Percentiles rank a stretch among this genome's conserved stretches.
phyloP scores from a whole-genome alignment of 1,140 invertebrate species.

The Drosophila triauraria region DNA sequence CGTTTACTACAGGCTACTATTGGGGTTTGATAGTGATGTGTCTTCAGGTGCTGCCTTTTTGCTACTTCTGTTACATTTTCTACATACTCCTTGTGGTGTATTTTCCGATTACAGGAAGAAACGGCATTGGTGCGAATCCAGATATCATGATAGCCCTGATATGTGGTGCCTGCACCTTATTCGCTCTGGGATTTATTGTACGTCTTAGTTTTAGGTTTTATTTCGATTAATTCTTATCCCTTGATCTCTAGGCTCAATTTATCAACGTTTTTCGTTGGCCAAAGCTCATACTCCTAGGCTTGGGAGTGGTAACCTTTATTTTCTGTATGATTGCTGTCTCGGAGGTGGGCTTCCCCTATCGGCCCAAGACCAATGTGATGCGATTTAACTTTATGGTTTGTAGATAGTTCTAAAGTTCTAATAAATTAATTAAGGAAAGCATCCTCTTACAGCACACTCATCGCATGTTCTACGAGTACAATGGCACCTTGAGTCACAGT shows the following conservation, averaged over 20 bases:
- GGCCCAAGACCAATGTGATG: conserved; percentile 88
- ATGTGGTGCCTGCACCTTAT: conserved; percentile 84
- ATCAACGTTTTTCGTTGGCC: conserved; percentile 74
- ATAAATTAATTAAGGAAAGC: neutral
- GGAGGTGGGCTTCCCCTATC: conserved; percentile 91
- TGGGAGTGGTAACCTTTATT: conserved; percentile 82
- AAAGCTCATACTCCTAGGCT: conserved; percentile 44
- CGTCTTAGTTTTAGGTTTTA: neutral
- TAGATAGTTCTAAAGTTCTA: neutral
- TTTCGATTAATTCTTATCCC: neutral
- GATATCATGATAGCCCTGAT: conserved; percentile 86
- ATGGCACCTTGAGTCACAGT: conserved; percentile 86
- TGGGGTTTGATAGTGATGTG: conserved; percentile 87
- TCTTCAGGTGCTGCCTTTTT: conserved; percentile 76
- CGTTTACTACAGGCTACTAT: conserved; percentile 83
- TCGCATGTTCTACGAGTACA: conserved; percentile 87
- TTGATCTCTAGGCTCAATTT: conserved; percentile 50
- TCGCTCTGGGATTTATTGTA: conserved; percentile 72
- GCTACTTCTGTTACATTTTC: conserved; percentile 88
- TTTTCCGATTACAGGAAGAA: conserved; percentile 89
- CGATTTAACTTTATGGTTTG: conserved; percentile 88
- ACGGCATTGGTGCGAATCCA: conserved; percentile 87
- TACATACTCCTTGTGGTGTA: conserved; percentile 89
- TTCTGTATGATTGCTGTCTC: conserved; percentile 87
- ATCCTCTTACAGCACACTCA: conserved; percentile 86